Conservation (phyloP, 2,888 invertebrate species). For the Amiota minor region DNA sequence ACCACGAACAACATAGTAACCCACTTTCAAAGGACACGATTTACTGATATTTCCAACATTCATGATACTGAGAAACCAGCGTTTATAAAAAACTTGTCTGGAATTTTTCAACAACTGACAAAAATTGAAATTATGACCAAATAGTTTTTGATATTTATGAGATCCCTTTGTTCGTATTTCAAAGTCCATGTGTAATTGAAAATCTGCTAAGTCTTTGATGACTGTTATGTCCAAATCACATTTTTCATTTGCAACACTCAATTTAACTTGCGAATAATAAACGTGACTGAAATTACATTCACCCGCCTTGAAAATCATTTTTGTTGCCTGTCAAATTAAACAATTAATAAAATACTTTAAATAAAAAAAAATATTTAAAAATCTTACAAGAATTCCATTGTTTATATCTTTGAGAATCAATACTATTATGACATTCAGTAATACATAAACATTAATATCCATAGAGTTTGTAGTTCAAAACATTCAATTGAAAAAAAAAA, state of each 20-base stretch:
- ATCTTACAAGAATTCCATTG: no score
- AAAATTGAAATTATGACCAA: background rate
- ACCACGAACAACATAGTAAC: background rate
- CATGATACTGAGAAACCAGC: background rate
- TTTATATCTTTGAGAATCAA: no score
- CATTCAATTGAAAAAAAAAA: no score
- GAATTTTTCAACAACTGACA: background rate
- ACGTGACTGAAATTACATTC: background rate
- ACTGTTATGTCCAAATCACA: background rate
- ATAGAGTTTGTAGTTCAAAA: no score
- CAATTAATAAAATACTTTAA: no score
- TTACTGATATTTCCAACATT: background rate
- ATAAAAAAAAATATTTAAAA: no score
- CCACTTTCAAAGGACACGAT: background rate
- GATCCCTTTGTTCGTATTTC: background rate
- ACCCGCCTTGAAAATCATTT: background rate
- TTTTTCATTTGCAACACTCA: background rate
- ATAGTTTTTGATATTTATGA: background rate
- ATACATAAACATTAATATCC: no score
- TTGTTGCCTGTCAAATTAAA: background rate
- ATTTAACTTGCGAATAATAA: background rate
- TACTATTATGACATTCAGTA: no score
- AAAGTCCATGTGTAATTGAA: background rate
- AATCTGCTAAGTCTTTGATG: background rate
- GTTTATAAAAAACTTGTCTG: background rate